Evolutionary conservation across 2,113 vertebrate genomes (phyloP), one percentile per base, ranked within the genome.

Genomic region (Lepus americanus): DNA sequence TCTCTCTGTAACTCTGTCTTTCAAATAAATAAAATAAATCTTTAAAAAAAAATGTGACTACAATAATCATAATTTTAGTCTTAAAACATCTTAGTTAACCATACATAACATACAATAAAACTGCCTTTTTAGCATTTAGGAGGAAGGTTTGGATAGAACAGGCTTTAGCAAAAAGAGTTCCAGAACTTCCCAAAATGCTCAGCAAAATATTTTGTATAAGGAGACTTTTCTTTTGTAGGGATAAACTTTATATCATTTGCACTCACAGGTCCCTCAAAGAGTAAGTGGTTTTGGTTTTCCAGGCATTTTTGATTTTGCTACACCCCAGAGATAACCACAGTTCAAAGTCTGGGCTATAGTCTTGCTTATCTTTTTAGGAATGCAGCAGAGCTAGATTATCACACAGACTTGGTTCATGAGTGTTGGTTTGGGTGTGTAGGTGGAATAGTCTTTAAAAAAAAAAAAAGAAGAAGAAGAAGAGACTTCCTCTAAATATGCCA

Each of bases 261-360:
- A 92, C n/a, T 89, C 59, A 74, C 13, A 76, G 74, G 74, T 74
- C 59, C 22, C 72, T 78, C 89, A 88, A 73, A 89, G 22, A 78
- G 20, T 59, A 94, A 63, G 59, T 29, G 66, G 23, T 22, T 66
- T 72, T 70, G 69, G n/a, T 83, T 74, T 94, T 31, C 63, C 79
- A 79, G 17, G 19, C 55, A 59, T 59, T 59, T 59, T 59, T 59
- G 1, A 19, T 59, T 59, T 59, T 59, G 14, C 22, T 78, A 39
- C 44, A 66, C 22, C 83, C 61, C 70, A 66, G 44, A 83, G 55
- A 83, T 27, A 55, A 44, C n/a, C 44, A 78, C 63, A 22, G 23
- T 49, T 44, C 70, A 72, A 8, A 0, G 20, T 72, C 31, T 36
- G 20, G 49, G 33, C 64, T 83, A 8, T 66, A 29, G 36, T 31